Base-by-base conservation (phyloP, 2,113 vertebrate species). In the Tragelaphus buxtoni region DNA sequence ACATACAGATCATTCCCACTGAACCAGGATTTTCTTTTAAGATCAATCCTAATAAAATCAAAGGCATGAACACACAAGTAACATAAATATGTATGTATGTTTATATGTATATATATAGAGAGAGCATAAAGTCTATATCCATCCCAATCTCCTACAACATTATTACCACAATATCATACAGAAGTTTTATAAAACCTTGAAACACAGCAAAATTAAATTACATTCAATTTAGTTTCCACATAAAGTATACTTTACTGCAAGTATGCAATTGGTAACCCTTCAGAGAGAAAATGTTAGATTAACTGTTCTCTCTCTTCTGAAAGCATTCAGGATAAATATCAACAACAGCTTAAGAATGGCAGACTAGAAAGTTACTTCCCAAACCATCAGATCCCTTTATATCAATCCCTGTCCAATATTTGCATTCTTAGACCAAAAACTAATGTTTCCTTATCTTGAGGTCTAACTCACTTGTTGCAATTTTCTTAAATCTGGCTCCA, bases 241-340 rank as follows among this genome's bases (percentile, higher is more conserved):
- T 79, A 56, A 84, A 96, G 6, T 69, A 9, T 83, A 79, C 83
- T 86, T 95, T 88, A 74, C 58, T 91, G 39, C 47, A 92, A 85
- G 28, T 74, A 94, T 74, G 16, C 30, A 98, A 88, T 0, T 30
- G 26, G 11, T 87, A 94, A 89, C 30, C 79, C 12, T 92, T 28
- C 30, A 94, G 89, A 94, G 87, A 77, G 35, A 96, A 96, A 94
- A 94, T 88, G 55, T 51, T 91, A 82, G 61, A 93, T 94, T 90
- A 87, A 77, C 17, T 83, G 30, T 35, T 79, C 32, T n/a, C 80
- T 77, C 24, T 79, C 61, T 32, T 74, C n/a, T 42, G 0, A 53
- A 91, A 90, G 32, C 28, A 95, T 93, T 91, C 53, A 87, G 13
- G 14, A 89, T 91, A 94, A 92, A 91, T 35, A 90, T 58, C 35